A percentile compares a stretch with the other conserved stretches of the same genome.
These are phyloP conservation scores for Eueremaeus valkanovi DNA, from an alignment of 2,888 invertebrate species.

Conservation along the genomic window DNA sequence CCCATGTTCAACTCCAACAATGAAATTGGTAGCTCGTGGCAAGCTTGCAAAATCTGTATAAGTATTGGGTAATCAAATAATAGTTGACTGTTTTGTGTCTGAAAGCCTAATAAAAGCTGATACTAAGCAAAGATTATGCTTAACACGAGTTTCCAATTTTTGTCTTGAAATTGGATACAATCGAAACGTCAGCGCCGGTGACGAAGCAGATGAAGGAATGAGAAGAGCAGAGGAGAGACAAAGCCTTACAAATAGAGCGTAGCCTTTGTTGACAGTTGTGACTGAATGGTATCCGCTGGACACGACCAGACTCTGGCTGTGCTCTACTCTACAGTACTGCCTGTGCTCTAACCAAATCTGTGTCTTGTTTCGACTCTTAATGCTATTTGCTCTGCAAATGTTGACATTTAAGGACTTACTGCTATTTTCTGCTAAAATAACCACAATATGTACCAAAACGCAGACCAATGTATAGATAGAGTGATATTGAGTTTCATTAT, in stretches of 20 bases:
- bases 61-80: too few relatives aligned
- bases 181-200: not conserved
- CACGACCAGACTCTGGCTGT: slow-evolving; percentile 6
- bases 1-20: too few relatives aligned
- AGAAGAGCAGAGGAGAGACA: not conserved
- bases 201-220: not conserved
- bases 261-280: slow-evolving; percentile 13
- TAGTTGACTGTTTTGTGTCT: slow-evolving; percentile 6
- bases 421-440: slow-evolving; percentile 21
- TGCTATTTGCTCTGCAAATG: slow-evolving; percentile 25
- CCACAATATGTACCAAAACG: slow-evolving; percentile 6
- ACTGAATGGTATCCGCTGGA: slow-evolving; percentile 1
- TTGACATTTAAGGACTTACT: slow-evolving; percentile 27
- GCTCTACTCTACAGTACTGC: not conserved
- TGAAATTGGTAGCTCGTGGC: too few relatives aligned
- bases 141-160: slow-evolving; percentile 17
- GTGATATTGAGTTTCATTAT: slow-evolving; percentile 20
- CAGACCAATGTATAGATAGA: not conserved
- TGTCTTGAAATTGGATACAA: slow-evolving; percentile 26
- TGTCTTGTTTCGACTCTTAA: slow-evolving; percentile 30
- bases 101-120: slow-evolving; percentile 14
- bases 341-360: not conserved
- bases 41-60: too few relatives aligned
- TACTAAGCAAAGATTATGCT: slow-evolving; percentile 21
- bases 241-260: not conserved